These are phyloP conservation scores for Anneissia japonica DNA, from an alignment of 35 echinoderm and acorn worm species.

Conservation along the genomic window DNA sequence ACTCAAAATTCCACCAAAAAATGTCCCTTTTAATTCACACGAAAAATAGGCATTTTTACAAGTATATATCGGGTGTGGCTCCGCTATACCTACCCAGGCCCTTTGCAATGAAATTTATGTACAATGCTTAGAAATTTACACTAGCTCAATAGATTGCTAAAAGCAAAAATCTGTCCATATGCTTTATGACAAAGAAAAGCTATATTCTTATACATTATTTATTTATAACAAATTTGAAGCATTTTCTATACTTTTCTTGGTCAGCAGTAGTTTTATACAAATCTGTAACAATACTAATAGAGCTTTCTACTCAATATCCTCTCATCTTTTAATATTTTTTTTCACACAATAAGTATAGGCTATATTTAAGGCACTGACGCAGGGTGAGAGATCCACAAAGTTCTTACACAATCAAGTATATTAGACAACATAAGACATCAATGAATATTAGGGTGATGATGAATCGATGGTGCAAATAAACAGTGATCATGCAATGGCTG, in stretches of 20 bases:
- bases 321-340: neutral
- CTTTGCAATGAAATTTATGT: neutral
- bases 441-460: no score
- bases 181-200: neutral
- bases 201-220: neutral
- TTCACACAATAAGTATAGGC: neutral
- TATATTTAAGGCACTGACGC: neutral
- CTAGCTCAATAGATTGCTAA: neutral
- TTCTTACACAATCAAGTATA: neutral
- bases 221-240: neutral
- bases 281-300: neutral
- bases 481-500: no score
- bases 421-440: no score
- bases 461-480: no score
- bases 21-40: constrained; percentile 1
- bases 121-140: neutral
- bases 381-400: neutral
- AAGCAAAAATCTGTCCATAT: neutral
- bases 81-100: neutral
- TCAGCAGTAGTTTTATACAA: neutral
- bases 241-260: neutral
- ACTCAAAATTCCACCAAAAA: neutral
- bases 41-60: constrained; percentile 2
- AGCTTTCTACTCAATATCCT: neutral
- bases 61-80: neutral